phyloP scores from a whole-genome alignment of 2,888 invertebrate species.

The Lagria hirta region DNA sequence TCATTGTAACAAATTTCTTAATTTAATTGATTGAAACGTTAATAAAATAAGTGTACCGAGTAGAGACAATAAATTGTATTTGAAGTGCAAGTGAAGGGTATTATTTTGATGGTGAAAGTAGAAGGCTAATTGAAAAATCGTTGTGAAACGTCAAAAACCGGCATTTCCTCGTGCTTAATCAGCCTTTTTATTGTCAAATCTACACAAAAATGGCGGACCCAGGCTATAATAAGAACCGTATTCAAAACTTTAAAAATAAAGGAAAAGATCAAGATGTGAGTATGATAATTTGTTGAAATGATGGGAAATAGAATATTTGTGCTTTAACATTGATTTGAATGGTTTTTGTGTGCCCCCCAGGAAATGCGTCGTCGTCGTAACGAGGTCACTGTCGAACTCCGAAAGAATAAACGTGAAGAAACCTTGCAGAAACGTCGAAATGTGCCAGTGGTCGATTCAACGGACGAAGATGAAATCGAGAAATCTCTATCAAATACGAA shows the following conservation, averaged over 20 bases:
- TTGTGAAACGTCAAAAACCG: conserved; percentile 28
- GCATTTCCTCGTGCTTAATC: conserved; percentile 40
- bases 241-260: conserved; percentile 97
- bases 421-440: conserved; percentile 94
- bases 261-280: conserved; percentile 99
- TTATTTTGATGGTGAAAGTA: too few species aligned
- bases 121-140: too few species aligned
- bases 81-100: too few species aligned
- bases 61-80: too few species aligned
- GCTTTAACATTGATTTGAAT: too few species aligned
- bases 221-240: conserved; percentile 79
- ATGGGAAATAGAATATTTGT: too few species aligned
- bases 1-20: too few species aligned
- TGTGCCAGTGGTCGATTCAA: conserved; percentile 85
- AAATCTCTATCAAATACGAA: conserved; percentile 70
- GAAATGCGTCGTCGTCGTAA: conserved; percentile 96
- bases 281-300: conserved; percentile 49
- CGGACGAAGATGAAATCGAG: conserved; percentile 77
- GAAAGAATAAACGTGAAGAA: conserved; percentile 98
- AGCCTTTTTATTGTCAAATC: conserved; percentile 33
- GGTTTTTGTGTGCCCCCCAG: too few species aligned
- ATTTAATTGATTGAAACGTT: too few species aligned
- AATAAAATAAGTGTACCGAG: too few species aligned
- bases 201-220: conserved; percentile 63
- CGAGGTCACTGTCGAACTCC: conserved; percentile 93